Conservation (phyloP, 2,888 invertebrate species). For the Tipula confusa region DNA sequence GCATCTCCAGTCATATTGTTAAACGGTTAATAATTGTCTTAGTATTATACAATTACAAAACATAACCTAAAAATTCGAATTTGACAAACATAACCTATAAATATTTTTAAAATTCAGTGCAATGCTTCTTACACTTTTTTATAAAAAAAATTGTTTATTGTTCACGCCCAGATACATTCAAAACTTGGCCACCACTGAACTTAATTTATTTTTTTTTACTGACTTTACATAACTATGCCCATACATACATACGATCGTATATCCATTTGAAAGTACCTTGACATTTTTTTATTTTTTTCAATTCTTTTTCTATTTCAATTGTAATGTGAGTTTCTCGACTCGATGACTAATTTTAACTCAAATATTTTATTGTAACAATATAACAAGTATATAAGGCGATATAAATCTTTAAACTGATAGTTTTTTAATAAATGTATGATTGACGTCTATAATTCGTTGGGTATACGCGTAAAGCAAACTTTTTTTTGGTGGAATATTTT, state of each 20-base stretch:
- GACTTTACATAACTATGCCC: not conserved
- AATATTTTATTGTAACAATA: conserved; percentile 3
- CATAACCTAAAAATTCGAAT: too few species aligned
- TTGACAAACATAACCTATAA: too few species aligned
- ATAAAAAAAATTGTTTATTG: too few species aligned
- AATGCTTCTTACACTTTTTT: too few species aligned
- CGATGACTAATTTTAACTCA: not conserved
- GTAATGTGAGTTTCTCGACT: not conserved
- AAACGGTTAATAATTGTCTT: too few species aligned
- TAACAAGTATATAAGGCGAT: not conserved
- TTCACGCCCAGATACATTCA: not conserved
- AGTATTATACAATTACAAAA: too few species aligned
- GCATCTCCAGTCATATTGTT: too few species aligned
- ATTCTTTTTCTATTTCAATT: not conserved
- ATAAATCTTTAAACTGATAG: not conserved
- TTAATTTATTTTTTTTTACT: not conserved
- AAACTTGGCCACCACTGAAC: not conserved
- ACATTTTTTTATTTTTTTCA: not conserved
- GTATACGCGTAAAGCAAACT: not conserved
- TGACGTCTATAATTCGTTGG: not conserved
- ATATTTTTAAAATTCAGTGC: too few species aligned
- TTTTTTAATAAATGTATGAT: too few species aligned
- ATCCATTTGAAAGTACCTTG: conserved; percentile 20
- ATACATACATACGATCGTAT: not conserved
- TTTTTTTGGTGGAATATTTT: not conserved